phyloP scores from a whole-genome alignment of 2,888 invertebrate species.

The Leptopilina syphax region DNA sequence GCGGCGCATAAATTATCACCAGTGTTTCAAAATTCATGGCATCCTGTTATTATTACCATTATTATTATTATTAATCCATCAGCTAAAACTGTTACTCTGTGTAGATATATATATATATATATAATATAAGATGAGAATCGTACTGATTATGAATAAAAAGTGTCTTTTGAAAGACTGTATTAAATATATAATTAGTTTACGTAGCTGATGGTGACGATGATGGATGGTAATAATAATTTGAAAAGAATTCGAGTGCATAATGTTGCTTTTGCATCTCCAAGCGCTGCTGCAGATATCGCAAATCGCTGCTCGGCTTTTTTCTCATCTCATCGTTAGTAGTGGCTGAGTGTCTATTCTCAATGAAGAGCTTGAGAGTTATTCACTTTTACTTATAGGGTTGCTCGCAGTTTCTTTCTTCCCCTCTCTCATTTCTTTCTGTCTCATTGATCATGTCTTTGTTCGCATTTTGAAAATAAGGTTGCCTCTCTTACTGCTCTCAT shows the following conservation, averaged over 20 bases:
- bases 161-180: too few relatives aligned
- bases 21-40: too few relatives aligned
- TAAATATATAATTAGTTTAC: too few relatives aligned
- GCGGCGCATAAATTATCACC: too few relatives aligned
- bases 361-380: conserved; percentile 12
- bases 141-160: too few relatives aligned
- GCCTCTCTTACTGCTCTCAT: neutral
- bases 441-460: conserved; percentile 7
- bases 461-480: conserved; percentile 13
- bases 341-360: conserved; percentile 17
- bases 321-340: conserved; percentile 8
- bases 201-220: neutral
- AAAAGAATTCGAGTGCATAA: neutral
- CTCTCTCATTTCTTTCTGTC: neutral
- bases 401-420: too few relatives aligned
- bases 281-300: neutral
- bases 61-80: too few relatives aligned
- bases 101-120: too few relatives aligned
- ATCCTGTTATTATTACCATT: too few relatives aligned
- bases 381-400: conserved; percentile 9
- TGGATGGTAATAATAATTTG: neutral
- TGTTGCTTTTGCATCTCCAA: conserved; percentile 5
- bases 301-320: conserved; percentile 16
- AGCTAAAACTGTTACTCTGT: too few relatives aligned
- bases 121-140: too few relatives aligned